Evolutionary conservation across 2,888 invertebrate species (phyloP).

Genomic region (Clanis bilineata): DNA sequence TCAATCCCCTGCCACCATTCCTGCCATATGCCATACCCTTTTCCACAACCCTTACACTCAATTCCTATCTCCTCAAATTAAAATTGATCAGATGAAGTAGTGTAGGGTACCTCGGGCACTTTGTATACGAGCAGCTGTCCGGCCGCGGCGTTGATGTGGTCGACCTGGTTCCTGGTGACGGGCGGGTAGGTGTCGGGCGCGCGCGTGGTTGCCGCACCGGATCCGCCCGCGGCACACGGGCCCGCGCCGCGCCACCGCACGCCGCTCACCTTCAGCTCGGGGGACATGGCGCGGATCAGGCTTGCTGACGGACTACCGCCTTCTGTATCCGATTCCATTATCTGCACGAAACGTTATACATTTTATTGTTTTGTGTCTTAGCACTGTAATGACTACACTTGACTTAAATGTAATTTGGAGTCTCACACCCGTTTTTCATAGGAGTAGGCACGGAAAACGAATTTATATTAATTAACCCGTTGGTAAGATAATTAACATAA

Average conservation of each 20-base stretch:
- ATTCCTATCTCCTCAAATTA: no score
- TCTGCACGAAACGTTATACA: conserved; percentile 40
- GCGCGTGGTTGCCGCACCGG: conserved; percentile 71
- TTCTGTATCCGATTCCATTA: conserved; percentile 72
- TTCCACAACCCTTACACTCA: no score
- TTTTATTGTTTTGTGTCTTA: not conserved
- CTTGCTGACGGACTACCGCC: conserved; percentile 83
- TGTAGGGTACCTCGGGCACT: conserved; percentile 88
- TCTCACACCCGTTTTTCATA: no score
- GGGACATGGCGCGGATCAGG: conserved; percentile 84
- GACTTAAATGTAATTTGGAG: no score
- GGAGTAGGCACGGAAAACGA: no score
- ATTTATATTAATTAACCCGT: no score
- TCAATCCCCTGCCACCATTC: no score
- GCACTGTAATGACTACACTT: no score
- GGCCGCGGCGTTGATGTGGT: conserved; percentile 90
- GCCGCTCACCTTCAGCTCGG: conserved; percentile 84
- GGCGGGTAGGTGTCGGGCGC: conserved; percentile 88
- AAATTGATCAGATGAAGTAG: not conserved
- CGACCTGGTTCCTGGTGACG: conserved; percentile 91
- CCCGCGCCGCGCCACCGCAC: conserved; percentile 86
- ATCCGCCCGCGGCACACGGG: conserved; percentile 83
- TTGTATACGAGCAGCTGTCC: conserved; percentile 91
- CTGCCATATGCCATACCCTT: no score
- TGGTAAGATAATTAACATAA: no score